These are phyloP conservation scores for Oreonectes daqikongensis DNA, from an alignment of 2,797 vertebrate genomes.

Conservation along the genomic window DNA sequence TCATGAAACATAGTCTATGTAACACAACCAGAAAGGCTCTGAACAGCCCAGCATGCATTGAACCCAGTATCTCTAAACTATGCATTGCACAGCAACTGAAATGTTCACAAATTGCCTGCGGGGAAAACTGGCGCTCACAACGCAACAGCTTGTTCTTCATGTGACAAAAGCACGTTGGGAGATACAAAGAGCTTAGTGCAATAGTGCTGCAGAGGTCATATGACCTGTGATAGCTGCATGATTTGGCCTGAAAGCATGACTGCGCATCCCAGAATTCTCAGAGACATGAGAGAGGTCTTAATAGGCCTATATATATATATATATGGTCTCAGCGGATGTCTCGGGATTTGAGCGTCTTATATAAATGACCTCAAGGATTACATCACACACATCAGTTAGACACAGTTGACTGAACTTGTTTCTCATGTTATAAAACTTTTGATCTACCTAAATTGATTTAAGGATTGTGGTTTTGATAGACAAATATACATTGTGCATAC, in stretches of 20 bases:
- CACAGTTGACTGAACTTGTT: background rate
- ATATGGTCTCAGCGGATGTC: background rate
- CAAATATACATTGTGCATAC: too few species aligned
- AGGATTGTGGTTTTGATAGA: too few species aligned
- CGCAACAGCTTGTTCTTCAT: background rate
- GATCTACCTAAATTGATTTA: background rate
- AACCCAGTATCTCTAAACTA: background rate
- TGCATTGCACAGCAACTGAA: background rate
- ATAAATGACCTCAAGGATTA: background rate
- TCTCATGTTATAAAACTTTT: background rate
- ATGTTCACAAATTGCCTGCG: background rate
- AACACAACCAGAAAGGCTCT: too few species aligned
- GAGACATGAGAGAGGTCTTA: background rate
- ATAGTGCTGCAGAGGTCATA: slow-evolving; percentile 26
- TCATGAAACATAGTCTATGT: background rate
- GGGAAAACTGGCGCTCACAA: background rate
- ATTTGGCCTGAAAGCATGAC: background rate
- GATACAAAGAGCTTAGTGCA: slow-evolving; percentile 1
- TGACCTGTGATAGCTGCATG: background rate
- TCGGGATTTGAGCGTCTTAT: background rate
- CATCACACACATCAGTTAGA: too few species aligned
- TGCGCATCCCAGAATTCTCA: background rate
- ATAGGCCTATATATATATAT: too few species aligned
- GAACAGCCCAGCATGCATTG: background rate
- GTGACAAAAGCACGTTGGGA: slow-evolving; percentile 9